Conservation (phyloP, 2,113 vertebrate genomes). For the Casuarius casuarius region DNA sequence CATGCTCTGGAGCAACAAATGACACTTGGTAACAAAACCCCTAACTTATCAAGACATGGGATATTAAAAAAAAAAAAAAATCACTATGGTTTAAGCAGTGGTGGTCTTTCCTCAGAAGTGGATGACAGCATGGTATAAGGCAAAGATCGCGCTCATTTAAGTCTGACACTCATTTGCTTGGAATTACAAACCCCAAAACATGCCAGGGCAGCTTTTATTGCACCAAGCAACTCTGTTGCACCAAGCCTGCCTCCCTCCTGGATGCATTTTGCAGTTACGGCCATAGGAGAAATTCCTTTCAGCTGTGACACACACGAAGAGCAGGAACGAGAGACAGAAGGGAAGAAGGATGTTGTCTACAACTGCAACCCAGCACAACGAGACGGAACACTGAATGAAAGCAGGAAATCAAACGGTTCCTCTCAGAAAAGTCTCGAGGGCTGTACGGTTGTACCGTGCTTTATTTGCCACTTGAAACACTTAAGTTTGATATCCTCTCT, state of each 20-base stretch:
- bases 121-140: not conserved
- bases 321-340: not conserved
- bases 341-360: not conserved
- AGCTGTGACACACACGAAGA: not conserved
- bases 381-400: not conserved
- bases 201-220: not conserved
- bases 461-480: not conserved
- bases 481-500: not conserved
- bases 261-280: not conserved
- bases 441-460: not conserved
- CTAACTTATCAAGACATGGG: not conserved
- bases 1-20: not conserved
- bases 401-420: not conserved
- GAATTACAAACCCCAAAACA: not conserved
- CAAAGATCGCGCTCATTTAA: not conserved
- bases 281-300: not conserved
- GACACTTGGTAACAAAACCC: not conserved
- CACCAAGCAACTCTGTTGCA: not conserved
- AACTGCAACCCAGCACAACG: not conserved
- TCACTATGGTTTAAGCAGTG: rapidly evolving
- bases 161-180: not conserved
- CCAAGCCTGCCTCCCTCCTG: not conserved
- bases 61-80: not conserved
- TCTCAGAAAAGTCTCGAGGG: not conserved
- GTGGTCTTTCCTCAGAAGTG: not conserved